Percentiles rank a stretch among this genome's conserved stretches.
Evolutionary conservation across 2,888 invertebrate genomes (phyloP).

Genomic region (Sesia bembeciformis): DNA sequence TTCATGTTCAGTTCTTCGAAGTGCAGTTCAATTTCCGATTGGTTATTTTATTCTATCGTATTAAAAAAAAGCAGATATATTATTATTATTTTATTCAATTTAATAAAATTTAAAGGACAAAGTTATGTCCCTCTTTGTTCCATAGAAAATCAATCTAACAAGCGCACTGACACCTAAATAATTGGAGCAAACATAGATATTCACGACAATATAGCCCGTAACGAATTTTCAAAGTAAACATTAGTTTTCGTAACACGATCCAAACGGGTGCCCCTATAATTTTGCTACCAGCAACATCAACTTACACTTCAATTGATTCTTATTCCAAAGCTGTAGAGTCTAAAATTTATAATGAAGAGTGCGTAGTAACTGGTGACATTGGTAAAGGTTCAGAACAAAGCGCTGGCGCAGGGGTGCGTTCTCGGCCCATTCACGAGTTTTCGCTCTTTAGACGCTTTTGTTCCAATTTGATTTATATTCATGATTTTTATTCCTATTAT

Average conservation of each 20-base stretch:
- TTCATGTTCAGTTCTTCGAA: too few species aligned
- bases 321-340: conserved; percentile 14
- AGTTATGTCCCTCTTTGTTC: not conserved
- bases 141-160: not conserved
- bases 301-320: conserved; percentile 1
- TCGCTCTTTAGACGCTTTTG: conserved; percentile 69
- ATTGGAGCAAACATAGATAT: conserved; percentile 39
- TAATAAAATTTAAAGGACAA: not conserved
- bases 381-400: conserved; percentile 41
- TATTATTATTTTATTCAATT: not conserved
- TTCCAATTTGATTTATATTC: conserved; percentile 74
- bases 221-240: conserved; percentile 73
- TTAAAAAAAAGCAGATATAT: too few species aligned
- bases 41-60: too few species aligned
- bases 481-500: conserved; percentile 63
- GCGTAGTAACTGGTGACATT: conserved; percentile 5
- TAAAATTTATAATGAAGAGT: conserved; percentile 8
- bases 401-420: conserved; percentile 50
- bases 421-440: conserved; percentile 62
- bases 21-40: too few species aligned
- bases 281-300: not conserved
- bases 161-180: conserved; percentile 40
- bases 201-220: conserved; percentile 54
- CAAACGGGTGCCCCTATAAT: conserved; percentile 57
- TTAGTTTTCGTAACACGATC: conserved; percentile 59